Evolutionary conservation across 2,888 invertebrate genomes (phyloP), one percentile per base, ranked within the genome.

Genomic region (Scaptomyza flava): DNA sequence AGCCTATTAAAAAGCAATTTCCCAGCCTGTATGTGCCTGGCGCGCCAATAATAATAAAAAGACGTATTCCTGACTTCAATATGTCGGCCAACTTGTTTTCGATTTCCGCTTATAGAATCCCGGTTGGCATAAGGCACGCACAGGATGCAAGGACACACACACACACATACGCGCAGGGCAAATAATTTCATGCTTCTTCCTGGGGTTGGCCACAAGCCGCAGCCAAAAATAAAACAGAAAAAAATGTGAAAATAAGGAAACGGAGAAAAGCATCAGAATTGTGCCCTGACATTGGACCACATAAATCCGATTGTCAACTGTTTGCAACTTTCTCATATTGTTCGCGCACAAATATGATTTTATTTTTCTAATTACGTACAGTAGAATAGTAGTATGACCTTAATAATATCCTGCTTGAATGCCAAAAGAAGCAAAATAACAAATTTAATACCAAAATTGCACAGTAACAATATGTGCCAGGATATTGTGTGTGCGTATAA

Each of bases 1-100:
- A 76, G 70, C 54, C 66, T 59, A 68, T 77, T 79, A 79, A 77
- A 71, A 79, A 79, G 36, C 77, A 77, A 77, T 77, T 77, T 77
- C 68, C 65, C 54, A 30, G 45, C 47, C 23, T 31, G 12, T 54
- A 8, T 47, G 43, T 43, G 23, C 23, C 8, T 53, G 11, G 42
- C 6, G 20, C 12, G 20, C n/a, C 51, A 27, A 36, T 23, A 51
- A 38, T 66, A 50, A 56, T 45, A 38, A 64, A 53, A 34, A 43
- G 54, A 65, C 68, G 61, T 58, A 34, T 63, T 65, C 60, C 60
- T 62, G 61, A 65, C 67, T 76, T 77, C 81, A 66, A 67, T 57
- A 66, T 65, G 67, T 82, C 71, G 60, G 67, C 52, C 75, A 80
- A 87, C 84, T 88, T 83, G 70, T 83, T 88, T 86, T 83, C 87